phyloP scores from a whole-genome alignment of 2,797 vertebrate genomes.

The Malacoctenus gilli region DNA sequence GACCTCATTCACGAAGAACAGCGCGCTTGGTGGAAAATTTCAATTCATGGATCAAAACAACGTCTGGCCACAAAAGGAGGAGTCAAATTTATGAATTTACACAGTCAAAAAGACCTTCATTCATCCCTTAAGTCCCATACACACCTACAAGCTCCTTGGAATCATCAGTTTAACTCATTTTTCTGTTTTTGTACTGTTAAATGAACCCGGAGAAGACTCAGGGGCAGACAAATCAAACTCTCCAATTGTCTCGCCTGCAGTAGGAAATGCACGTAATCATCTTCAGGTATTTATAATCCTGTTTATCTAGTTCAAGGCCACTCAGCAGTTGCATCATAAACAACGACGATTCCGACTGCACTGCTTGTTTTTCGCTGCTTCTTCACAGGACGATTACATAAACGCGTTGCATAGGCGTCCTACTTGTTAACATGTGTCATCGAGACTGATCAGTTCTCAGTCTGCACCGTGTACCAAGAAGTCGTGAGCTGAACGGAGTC shows the following conservation, averaged over 20 bases:
- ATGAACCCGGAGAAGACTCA: too few species aligned
- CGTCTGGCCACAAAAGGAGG: too few species aligned
- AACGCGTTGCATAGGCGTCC: background rate
- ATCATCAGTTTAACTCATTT: too few species aligned
- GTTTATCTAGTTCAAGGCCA: background rate
- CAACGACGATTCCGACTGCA: background rate
- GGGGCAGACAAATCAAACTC: too few species aligned
- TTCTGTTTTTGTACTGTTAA: too few species aligned
- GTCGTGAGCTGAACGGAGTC: background rate
- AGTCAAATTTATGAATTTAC: too few species aligned
- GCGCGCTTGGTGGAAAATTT: too few species aligned
- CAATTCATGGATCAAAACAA: too few species aligned
- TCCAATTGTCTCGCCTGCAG: too few species aligned
- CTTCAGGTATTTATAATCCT: constrained; percentile 11
- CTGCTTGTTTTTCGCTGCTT: background rate
- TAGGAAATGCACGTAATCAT: constrained; percentile 23
- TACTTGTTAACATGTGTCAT: background rate
- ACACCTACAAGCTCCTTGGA: too few species aligned
- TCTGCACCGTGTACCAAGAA: background rate
- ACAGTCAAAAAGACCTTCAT: too few species aligned
- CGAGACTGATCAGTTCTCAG: background rate
- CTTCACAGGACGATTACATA: background rate
- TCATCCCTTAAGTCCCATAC: too few species aligned
- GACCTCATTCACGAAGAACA: constrained; percentile 6
- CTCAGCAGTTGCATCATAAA: constrained; percentile 7